Conservation (phyloP, 1,140 invertebrate species). For the Brachionus calyciflorus region DNA sequence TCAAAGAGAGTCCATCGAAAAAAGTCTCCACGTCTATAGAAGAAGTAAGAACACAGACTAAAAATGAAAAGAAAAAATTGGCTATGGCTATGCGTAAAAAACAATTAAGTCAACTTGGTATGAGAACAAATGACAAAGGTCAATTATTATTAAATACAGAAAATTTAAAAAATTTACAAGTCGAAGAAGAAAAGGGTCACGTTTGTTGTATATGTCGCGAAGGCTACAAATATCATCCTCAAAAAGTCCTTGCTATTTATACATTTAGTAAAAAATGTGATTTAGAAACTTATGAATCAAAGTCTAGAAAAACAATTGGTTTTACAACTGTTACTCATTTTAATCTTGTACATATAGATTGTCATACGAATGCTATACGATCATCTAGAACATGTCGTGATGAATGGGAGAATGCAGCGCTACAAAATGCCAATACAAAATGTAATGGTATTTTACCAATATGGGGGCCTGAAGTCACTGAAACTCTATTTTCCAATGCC, state of each 20-base stretch:
- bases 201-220: constrained; percentile 96
- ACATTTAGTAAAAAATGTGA: constrained; percentile 92
- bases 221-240: constrained; percentile 79
- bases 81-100: constrained; percentile 96
- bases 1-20: constrained; percentile 72
- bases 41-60: constrained; percentile 83
- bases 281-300: constrained; percentile 87
- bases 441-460: constrained; percentile 92
- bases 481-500: constrained; percentile 87
- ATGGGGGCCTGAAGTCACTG: constrained; percentile 86
- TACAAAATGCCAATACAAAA: constrained; percentile 94
- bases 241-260: constrained; percentile 77
- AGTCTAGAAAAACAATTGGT: constrained; percentile 66
- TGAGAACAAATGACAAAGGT: constrained; percentile 66
- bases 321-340: constrained; percentile 96
- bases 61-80: constrained; percentile 87
- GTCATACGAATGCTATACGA: constrained; percentile 90
- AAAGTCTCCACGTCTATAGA: constrained; percentile 69
- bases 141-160: constrained; percentile 73
- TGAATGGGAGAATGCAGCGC: constrained; percentile 93
- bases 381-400: constrained; percentile 68
- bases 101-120: constrained; percentile 87
- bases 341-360: constrained; percentile 95
- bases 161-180: constrained; percentile 80
- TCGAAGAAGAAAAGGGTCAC: constrained; percentile 89